Conservation (phyloP, 2,113 vertebrate genomes). For the Copsychus sechellarum region DNA sequence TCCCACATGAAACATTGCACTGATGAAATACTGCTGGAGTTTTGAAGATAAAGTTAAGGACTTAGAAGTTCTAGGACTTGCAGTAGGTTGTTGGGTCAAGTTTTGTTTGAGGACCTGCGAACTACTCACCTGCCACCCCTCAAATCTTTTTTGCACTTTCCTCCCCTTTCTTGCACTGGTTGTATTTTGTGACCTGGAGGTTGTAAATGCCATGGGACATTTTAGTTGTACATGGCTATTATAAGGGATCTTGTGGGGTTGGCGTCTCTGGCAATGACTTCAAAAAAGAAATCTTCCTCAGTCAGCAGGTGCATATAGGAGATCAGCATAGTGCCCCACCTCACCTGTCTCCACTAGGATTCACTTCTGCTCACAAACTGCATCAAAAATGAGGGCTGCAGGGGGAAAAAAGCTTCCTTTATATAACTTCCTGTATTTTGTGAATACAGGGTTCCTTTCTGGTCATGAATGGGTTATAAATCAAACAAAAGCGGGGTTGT, state of each 20-base stretch:
- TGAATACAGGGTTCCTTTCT: slow-evolving; percentile 25
- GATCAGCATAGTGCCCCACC: background rate
- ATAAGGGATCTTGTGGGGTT: background rate
- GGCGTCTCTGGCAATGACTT: background rate
- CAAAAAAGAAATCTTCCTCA: background rate
- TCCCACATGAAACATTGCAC: background rate
- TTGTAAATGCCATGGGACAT: accelerated
- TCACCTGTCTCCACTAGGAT: background rate
- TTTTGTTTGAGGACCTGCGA: background rate
- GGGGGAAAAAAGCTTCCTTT: background rate
- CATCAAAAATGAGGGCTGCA: background rate
- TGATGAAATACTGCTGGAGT: background rate
- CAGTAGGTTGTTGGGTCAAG: background rate
- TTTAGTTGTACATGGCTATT: background rate
- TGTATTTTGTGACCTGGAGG: background rate
- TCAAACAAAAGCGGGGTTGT: slow-evolving; percentile 44
- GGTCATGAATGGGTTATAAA: slow-evolving; percentile 44
- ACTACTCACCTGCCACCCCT: background rate
- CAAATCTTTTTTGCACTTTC: background rate
- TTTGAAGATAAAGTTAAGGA: background rate
- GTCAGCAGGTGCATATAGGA: background rate
- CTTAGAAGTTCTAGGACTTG: background rate
- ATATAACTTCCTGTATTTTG: background rate
- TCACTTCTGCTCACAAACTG: background rate
- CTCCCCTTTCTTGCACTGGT: background rate